Base-by-base conservation (phyloP, 1,140 invertebrate genomes). In the Trichogramma pretiosum region DNA sequence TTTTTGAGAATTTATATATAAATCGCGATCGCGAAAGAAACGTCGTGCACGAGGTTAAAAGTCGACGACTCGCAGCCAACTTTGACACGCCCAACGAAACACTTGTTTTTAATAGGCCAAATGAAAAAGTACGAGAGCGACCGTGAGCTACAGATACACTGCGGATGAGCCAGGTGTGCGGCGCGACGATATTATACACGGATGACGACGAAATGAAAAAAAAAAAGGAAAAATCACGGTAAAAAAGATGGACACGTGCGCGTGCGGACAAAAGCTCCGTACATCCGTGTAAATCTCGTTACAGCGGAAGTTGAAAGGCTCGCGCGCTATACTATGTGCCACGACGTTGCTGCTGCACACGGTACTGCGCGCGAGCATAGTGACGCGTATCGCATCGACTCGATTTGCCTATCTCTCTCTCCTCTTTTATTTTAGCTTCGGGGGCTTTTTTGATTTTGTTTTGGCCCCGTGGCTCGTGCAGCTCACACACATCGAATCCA, bases 291-390 rank as follows among this genome's bases (percentile, higher is more conserved):
- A 23, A 44, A 26, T 18, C 35, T 46, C 26, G 39, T 43, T 49
- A 40, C 22, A 16, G 42, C 36, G 42, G 48, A 50, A 50, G 48
- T 39, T 24, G 44, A 49, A 49, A 49, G 42, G 45, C 13, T 13
- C 17, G 17, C 17, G 37, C 5, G 13, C n/a, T n/a, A n/a, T n/a
- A n/a, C n/a, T n/a, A n/a, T n/a, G n/a, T n/a, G n/a, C n/a, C n/a
- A n/a, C 38, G 37, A 40, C 42, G 48, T 50, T 50, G 42, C 45
- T 32, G n/a, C n/a, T n/a, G n/a, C n/a, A n/a, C n/a, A n/a, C n/a
- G n/a, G 48, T 44, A 49, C 39, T 26, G 41, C 28, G 14, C 14
- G n/a, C n/a, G n/a, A n/a, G n/a, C n/a, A n/a, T 19, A 16, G 38
- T 41, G 40, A 34, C 19, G 18, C 46, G 21, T 16, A 13, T 9